Evolutionary conservation across 2,113 vertebrate species (phyloP).

Genomic region (Xenotilapia caudafasciata): DNA sequence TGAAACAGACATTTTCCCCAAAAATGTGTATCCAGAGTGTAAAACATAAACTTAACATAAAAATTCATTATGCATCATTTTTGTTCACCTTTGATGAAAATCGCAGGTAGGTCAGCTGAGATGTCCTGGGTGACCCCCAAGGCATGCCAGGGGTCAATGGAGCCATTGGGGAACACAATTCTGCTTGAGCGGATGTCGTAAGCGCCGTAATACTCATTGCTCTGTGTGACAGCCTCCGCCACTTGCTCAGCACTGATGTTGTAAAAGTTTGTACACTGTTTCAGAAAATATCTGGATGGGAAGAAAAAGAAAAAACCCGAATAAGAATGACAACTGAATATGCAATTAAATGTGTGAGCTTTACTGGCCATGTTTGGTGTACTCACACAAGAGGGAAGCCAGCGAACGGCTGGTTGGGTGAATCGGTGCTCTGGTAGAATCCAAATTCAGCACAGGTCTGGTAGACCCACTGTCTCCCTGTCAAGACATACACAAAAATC

Average conservation of each 20-base stretch:
- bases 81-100: slow-evolving; percentile 64
- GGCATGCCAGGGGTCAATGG: slow-evolving; percentile 67
- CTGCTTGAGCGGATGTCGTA: slow-evolving; percentile 50
- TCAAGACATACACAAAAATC: background rate
- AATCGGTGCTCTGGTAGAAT: slow-evolving; percentile 72
- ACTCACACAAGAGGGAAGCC: slow-evolving; percentile 69
- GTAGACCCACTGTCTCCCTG: slow-evolving; percentile 64
- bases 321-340: background rate
- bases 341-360: background rate
- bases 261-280: slow-evolving; percentile 53
- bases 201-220: slow-evolving; percentile 62
- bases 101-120: slow-evolving; percentile 43
- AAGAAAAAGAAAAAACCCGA: background rate
- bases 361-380: background rate
- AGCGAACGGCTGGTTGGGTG: slow-evolving; percentile 61
- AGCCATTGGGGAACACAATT: slow-evolving; percentile 68
- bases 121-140: slow-evolving; percentile 63
- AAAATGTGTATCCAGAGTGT: background rate
- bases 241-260: slow-evolving; percentile 45
- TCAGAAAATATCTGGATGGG: slow-evolving; percentile 43
- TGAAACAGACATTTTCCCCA: background rate
- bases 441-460: slow-evolving; percentile 75
- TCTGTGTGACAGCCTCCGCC: slow-evolving; percentile 42
- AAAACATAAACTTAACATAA: background rate
- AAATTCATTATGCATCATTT: background rate